Evolutionary conservation across 2,113 vertebrate genomes (phyloP), one percentile per base, ranked within the genome.

Genomic region (Hydrolagus affinis): DNA sequence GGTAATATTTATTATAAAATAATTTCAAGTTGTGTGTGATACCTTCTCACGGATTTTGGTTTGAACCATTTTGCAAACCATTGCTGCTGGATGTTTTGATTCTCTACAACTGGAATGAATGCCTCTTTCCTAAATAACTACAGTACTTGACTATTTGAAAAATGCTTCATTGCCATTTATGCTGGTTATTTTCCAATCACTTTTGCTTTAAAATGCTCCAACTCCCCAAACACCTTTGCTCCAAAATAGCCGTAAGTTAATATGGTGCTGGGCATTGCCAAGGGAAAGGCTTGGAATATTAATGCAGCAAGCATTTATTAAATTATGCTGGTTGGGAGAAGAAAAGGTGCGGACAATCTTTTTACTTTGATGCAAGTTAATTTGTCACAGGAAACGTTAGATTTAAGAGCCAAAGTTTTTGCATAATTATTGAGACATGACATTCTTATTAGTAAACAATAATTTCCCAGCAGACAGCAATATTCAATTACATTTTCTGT

Each of bases 391-490:
- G 14, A 78, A 78, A 62, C 28, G 76, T 62, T 80, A 64, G 57
- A 62, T 62, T 62, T 78, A 25, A 23, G n/a, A 78, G 62, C 59
- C 21, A 80, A 80, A 60, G 17, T 11, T 28, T 62, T 56, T 88
- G 85, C 69, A 87, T 90, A 89, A 87, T 90, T 90, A 74, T 87
- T 86, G 69, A 12, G 66, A 73, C 71, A n/a, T 88, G 86, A 85
- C 86, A 89, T 88, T 88, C 86, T 86, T 90, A 88, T 91, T 91
- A 89, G 80, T 87, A 89, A 92, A 88, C 89, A 89, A 87, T 87
- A 87, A 88, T 88, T 89, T 88, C 87, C 86, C 86, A 86, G 86
- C 80, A 86, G 83, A 87, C 86, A 60, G 86, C 64, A 76, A 78
- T 87, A 90, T 32, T 75, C 89, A 88, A 88, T 89, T 90, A 75